These are phyloP conservation scores for Hipposideros armiger DNA, from an alignment of 2,113 vertebrate species.

Conservation along the genomic window DNA sequence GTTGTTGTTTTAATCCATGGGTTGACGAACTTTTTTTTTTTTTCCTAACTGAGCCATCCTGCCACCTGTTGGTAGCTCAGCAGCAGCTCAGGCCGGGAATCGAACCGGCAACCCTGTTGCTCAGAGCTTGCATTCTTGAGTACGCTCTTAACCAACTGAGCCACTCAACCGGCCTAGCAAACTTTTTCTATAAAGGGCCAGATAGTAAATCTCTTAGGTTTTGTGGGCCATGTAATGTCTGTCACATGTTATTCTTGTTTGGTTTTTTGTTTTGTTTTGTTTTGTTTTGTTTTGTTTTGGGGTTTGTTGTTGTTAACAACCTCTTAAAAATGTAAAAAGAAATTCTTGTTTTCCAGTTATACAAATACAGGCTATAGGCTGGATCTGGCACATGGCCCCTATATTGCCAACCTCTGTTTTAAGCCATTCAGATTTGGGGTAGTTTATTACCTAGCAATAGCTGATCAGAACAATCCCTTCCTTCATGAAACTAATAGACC, in stretches of 20 bases:
- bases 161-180: neutral
- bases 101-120: too few species aligned
- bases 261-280: neutral
- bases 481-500: conserved; percentile 6
- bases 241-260: neutral
- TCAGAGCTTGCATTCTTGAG: too few species aligned
- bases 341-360: neutral
- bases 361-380: neutral
- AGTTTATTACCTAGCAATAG: conserved; percentile 28
- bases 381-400: neutral
- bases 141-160: too few species aligned
- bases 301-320: neutral
- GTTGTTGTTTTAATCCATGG: neutral
- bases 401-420: conserved; percentile 2
- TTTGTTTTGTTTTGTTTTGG: neutral
- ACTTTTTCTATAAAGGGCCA: conserved; percentile 8
- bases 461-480: neutral
- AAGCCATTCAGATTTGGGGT: neutral
- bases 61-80: too few species aligned
- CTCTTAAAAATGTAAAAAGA: neutral
- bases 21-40: neutral
- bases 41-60: too few species aligned
- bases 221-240: neutral
- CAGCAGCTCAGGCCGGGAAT: too few species aligned
- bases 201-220: conserved; percentile 37